A percentile compares a stretch with the other conserved stretches of the same genome.
Evolutionary conservation across 2,113 vertebrate genomes (phyloP).

Genomic region (Aspiorhynchus laticeps): DNA sequence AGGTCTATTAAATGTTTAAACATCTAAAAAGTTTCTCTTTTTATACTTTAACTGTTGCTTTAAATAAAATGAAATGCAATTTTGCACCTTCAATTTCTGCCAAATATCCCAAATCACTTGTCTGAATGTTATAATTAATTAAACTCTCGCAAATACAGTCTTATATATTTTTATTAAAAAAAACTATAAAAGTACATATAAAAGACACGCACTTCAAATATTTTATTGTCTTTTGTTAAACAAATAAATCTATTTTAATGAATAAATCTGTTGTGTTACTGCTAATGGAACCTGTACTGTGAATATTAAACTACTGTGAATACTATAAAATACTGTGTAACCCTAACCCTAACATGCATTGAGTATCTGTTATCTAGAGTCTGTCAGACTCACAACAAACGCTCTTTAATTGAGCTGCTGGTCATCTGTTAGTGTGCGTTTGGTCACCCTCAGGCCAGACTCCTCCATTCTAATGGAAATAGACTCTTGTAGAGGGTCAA

Average conservation of each 20-base stretch:
- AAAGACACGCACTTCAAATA: neutral
- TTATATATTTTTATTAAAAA: no score
- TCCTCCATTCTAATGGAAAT: conserved; percentile 74
- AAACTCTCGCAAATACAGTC: no score
- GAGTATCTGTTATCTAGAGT: neutral
- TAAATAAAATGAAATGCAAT: neutral
- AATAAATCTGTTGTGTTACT: neutral
- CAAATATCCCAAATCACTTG: neutral
- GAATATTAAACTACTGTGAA: no score
- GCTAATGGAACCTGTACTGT: neutral
- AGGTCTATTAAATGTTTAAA: neutral
- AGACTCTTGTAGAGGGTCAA: conserved; percentile 61
- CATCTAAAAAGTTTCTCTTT: neutral
- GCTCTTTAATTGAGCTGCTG: conserved; percentile 33
- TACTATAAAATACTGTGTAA: no score
- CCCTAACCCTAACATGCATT: no score
- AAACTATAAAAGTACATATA: neutral
- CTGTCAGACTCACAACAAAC: neutral
- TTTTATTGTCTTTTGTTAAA: neutral
- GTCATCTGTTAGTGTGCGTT: conserved; percentile 31
- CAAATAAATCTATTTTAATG: neutral
- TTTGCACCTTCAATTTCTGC: neutral
- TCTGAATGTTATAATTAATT: neutral
- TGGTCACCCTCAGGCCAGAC: conserved; percentile 52
- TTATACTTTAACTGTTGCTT: neutral